Base-by-base conservation (phyloP, 1,140 invertebrate genomes). In the Thaumatotibia leucotreta region DNA sequence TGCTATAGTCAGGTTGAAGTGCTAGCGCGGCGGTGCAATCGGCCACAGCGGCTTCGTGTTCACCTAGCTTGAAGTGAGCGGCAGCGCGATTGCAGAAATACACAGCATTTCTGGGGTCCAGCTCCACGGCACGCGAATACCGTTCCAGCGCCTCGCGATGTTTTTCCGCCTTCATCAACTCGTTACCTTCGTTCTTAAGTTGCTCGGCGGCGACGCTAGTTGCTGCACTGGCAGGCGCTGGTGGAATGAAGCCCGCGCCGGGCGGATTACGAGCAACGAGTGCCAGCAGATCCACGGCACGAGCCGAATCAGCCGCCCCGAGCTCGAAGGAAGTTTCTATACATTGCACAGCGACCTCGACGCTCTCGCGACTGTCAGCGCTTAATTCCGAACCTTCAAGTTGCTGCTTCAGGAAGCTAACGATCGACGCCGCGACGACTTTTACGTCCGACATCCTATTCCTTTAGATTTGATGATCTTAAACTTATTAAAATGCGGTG, bases 71-170 rank as follows among this genome's bases (percentile, higher is more conserved):
- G 77, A 95, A 98, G 79, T 97, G 94, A 8, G 97, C 97, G 6
- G 98, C 98, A 52, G 98, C 98, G 73, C 98, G 94, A 86, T 99
- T 99, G 82, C 97, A 98, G 89, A 97, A 99, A 88, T 96, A 99
- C n/a, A 99, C 96, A 2, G 97, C 94, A 92, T 99, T 99, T 64
- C 93, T 94, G 9, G 93, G 93, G 85, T 98, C 97, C 33, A 97
- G 88, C 70, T 95, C 92, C 69, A 99, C 97, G 11, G 98, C 97
- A 72, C 94, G 94, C 72, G 96, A 94, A 83, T 99, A 98, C 80
- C 94, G 94, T 4, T 94, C 92, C 17, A 98, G 78, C 4, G 97
- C 97, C 91, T 97, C 96, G 9, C 93, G 91, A 84, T 94, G 96
- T 74, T 95, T 94, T 35, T 95, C 94, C 35, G 93, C 91, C 82